Percentiles rank a stretch among this genome's conserved stretches.
These are phyloP conservation scores for Mystacornis crossleyi DNA, from an alignment of 2,113 vertebrate genomes.

Conservation along the genomic window DNA sequence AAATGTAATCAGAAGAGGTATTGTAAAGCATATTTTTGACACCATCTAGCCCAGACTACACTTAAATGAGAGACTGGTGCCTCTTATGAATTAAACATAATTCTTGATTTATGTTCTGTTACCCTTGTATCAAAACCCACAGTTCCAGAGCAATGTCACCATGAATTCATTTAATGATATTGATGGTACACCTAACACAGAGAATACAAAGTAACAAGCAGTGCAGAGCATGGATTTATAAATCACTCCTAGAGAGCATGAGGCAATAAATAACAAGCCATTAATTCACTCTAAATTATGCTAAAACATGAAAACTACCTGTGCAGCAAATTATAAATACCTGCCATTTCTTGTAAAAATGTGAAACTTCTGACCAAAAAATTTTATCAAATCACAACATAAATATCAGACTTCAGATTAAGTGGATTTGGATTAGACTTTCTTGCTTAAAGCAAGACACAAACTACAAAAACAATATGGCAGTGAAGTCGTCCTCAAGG, in stretches of 20 bases:
- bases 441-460: not conserved
- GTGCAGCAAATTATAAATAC: conserved; percentile 58
- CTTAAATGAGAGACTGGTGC: conserved; percentile 72
- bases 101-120: conserved; percentile 78
- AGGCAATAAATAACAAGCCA: conserved; percentile 74
- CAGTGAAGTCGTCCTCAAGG: not conserved
- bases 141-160: conserved; percentile 76
- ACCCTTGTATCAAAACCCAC: conserved; percentile 74
- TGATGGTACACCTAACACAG: conserved; percentile 70
- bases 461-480: not conserved
- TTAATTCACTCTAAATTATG: conserved; percentile 70
- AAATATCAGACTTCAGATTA: not conserved
- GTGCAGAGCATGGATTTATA: conserved; percentile 61
- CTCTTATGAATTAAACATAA: conserved; percentile 83
- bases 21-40: conserved; percentile 77
- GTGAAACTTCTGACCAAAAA: conserved; percentile 17
- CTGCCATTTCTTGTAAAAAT: conserved; percentile 17
- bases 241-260: conserved; percentile 70
- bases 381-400: conserved; percentile 9
- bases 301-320: conserved; percentile 68
- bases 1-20: conserved; percentile 73
- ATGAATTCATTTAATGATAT: conserved; percentile 78
- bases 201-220: conserved; percentile 70
- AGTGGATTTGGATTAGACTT: not conserved
- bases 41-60: conserved; percentile 66